Conservation (phyloP, 1,140 invertebrate genomes). For the Drosophila pallidifrons region DNA sequence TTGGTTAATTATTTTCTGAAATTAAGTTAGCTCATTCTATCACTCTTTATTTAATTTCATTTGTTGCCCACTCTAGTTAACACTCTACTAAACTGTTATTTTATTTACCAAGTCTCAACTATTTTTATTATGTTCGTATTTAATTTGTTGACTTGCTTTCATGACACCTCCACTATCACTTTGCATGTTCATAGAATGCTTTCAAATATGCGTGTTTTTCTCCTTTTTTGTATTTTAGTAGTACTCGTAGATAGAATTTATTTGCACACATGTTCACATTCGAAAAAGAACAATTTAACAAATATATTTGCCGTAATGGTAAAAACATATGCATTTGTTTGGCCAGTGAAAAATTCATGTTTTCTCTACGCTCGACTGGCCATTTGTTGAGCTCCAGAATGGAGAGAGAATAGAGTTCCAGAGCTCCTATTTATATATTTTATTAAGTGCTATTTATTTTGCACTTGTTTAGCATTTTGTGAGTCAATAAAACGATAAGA, state of each 20-base stretch:
- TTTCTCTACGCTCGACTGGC: conserved; percentile 51
- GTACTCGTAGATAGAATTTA: conserved; percentile 67
- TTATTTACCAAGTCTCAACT: conserved; percentile 1
- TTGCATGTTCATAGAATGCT: conserved; percentile 28
- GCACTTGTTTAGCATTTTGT: conserved; percentile 70
- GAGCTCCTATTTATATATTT: conserved; percentile 36
- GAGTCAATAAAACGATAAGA: conserved; percentile 73
- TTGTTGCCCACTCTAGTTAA: not conserved
- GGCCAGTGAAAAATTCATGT: conserved; percentile 42
- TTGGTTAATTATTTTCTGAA: too few species aligned
- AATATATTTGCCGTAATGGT: conserved; percentile 61
- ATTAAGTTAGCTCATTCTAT: too few species aligned
- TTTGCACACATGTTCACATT: conserved; percentile 82
- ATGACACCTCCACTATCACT: conserved; percentile 36
- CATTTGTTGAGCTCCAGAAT: conserved; percentile 49
- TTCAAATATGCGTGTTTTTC: conserved; percentile 49
- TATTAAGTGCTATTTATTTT: conserved; percentile 64
- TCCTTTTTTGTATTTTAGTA: conserved; percentile 36
- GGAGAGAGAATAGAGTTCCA: conserved; percentile 10
- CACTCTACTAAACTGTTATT: not conserved
- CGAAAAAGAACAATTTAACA: conserved; percentile 41
- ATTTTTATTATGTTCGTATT: not conserved
- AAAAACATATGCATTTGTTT: conserved; percentile 71
- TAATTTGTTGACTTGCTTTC: conserved; percentile 36
- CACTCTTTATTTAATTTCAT: too few species aligned